phyloP scores from a whole-genome alignment of 2,113 vertebrate species.

The Coptodon bakossiorum region DNA sequence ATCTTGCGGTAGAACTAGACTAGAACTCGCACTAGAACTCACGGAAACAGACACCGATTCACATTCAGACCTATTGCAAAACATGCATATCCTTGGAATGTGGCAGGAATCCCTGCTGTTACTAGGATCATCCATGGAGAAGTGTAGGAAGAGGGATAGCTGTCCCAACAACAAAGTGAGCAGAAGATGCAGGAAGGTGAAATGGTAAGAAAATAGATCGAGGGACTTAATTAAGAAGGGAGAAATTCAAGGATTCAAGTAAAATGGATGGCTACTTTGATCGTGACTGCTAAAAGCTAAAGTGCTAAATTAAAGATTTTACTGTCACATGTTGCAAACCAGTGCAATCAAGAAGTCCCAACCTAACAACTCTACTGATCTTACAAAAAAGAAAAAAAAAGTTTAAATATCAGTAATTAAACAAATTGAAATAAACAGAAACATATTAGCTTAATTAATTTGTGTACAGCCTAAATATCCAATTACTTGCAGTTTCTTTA shows the following conservation, averaged over 20 bases:
- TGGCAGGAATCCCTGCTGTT: background rate
- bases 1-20: background rate
- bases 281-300: background rate
- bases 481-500: background rate
- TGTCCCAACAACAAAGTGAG: background rate
- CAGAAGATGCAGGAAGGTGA: background rate
- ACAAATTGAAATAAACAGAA: background rate
- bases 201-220: background rate
- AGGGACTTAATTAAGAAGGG: background rate
- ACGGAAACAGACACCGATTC: background rate
- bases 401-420: background rate
- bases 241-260: background rate
- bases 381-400: accelerated
- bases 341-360: background rate
- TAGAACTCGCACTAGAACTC: background rate
- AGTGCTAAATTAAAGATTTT: background rate
- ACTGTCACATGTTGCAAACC: background rate
- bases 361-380: background rate
- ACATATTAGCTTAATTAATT: background rate
- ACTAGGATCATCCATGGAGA: background rate
- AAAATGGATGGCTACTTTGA: background rate
- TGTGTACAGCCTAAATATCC: background rate
- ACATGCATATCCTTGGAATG: background rate
- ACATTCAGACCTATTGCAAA: accelerated
- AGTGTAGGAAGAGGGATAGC: background rate